Evolutionary conservation across 2,797 vertebrate species (phyloP), one percentile per base, ranked within the genome.

Genomic region (Syngnathus acus): DNA sequence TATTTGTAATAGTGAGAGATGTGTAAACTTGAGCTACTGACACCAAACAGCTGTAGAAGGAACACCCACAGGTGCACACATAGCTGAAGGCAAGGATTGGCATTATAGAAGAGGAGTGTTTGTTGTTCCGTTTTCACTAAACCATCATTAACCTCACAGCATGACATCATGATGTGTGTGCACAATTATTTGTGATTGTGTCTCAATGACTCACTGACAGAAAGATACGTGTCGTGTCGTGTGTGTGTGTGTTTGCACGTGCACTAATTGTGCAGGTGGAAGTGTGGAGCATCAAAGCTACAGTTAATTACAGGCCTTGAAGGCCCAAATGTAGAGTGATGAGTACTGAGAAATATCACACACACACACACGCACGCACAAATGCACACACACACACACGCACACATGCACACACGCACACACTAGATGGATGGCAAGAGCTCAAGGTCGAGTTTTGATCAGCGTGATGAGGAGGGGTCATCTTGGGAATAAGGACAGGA

Each of bases 281-380:
- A 75, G 63, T 64, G 10, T 23, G 68, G 69, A 73, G 71, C 65
- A 80, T 83, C 78, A 84, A 88, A 84, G 82, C 69, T 76, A 55
- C 45, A 78, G 78, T 74, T 84, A 86, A 86, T 85, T 84, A 85
- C 81, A 83, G 75, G 72, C 74, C 79, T 82, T 71, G 61, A 75
- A 81, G 79, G 72, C 71, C 78, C 10, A 75, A 21, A 72, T 73
- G 72, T 74, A 82, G 81, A 85, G 68, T 81, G 82, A 85, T 78
- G 72, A 78, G 80, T 4, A 54, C 70, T 50, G 54, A 80, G 67
- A 47, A 72, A 74, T 21, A 14, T 32, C 14, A 53, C 16, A 62
- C 43, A 62, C 50, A 32, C 45, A 13, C 54, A 53, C 65, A 57
- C 65, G 54, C 50, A 21, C 17, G 10, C 11, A 51, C 17, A 63